A percentile compares a stretch with the other conserved stretches of the same genome.
phyloP scores from a whole-genome alignment of 2,797 vertebrate genomes.

The Enteromius paludinosus region DNA sequence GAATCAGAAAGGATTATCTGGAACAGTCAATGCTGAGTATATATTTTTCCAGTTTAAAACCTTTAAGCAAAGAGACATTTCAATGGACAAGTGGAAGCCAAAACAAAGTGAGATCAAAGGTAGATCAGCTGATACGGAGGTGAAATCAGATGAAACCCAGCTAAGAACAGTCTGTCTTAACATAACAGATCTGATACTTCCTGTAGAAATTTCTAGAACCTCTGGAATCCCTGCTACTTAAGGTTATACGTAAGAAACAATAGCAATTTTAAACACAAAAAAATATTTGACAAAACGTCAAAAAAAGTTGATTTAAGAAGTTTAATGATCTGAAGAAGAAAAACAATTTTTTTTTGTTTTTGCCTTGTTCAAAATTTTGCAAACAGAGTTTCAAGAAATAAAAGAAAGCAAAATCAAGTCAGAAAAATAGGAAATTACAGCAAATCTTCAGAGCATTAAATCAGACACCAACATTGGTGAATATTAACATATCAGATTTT shows the following conservation, averaged over 20 bases:
- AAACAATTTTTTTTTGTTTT: too few species aligned
- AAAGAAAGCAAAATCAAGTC: too few species aligned
- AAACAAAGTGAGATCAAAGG: neutral
- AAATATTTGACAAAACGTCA: neutral
- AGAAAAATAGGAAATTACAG: too few species aligned
- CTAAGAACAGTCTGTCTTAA: neutral
- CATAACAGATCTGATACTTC: constrained; percentile 22
- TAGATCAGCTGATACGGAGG: too few species aligned
- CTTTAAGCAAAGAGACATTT: neutral
- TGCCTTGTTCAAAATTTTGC: too few species aligned
- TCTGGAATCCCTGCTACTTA: constrained; percentile 32
- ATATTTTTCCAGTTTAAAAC: neutral
- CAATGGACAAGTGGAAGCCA: neutral
- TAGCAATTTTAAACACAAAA: too few species aligned
- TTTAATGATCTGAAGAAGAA: too few species aligned
- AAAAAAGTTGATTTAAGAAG: neutral
- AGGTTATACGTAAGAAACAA: neutral
- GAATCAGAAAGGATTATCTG: neutral
- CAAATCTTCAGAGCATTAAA: too few species aligned
- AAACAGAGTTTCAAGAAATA: too few species aligned
- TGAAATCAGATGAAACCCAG: neutral
- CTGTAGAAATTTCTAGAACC: neutral
- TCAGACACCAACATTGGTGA: too few species aligned
- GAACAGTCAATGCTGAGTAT: neutral
- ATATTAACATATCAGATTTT: too few species aligned